Evolutionary conservation across 2,888 invertebrate genomes (phyloP).

Genomic region (Actias luna): DNA sequence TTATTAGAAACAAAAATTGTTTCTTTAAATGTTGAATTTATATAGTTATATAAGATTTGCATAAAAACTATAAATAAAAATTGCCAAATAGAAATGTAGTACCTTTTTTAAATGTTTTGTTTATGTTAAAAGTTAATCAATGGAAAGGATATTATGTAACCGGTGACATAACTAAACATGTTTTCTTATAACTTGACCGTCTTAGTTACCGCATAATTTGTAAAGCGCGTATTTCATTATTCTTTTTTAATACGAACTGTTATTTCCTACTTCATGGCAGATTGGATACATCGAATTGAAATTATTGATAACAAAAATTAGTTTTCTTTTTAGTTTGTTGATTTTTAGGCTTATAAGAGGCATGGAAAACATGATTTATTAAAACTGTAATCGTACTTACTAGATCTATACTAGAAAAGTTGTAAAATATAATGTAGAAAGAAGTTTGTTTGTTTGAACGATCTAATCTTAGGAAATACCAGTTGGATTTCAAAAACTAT

Average conservation of each 20-base stretch:
- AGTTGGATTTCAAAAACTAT: too few species aligned
- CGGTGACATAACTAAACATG: constrained; percentile 3
- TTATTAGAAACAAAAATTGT: background rate
- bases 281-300: background rate
- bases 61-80: too few species aligned
- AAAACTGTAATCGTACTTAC: too few species aligned
- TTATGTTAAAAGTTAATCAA: constrained; percentile 24
- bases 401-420: too few species aligned
- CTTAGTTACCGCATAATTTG: background rate
- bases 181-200: background rate
- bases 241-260: background rate
- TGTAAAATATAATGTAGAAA: too few species aligned
- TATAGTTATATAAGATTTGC: too few species aligned
- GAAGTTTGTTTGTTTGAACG: too few species aligned
- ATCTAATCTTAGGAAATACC: too few species aligned
- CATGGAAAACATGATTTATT: too few species aligned
- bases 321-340: background rate
- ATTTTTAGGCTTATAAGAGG: background rate
- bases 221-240: background rate
- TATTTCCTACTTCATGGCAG: background rate
- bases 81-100: background rate
- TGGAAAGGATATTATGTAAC: constrained; percentile 30
- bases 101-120: constrained; percentile 18
- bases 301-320: background rate
- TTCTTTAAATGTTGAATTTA: too few species aligned